Evolutionary conservation across 1,140 invertebrate species (phyloP), one percentile per base, ranked within the genome.

Genomic region (Drosophila equinoxialis): DNA sequence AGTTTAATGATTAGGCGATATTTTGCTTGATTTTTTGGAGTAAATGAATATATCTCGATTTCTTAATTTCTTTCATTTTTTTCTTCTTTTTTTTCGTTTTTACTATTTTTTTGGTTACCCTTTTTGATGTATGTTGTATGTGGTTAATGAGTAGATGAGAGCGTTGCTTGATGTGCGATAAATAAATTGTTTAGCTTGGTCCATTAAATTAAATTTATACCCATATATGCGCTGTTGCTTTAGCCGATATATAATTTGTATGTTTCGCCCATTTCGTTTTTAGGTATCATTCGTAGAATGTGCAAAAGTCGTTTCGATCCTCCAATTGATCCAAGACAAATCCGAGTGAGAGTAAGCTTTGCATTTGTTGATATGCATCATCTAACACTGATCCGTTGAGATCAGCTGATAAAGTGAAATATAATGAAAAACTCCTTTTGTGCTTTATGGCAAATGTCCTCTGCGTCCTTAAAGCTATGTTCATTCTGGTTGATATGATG

Each of bases 111-210:
- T 71, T 83, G 72, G 77, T 86, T 79, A 30, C 30, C 30, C 30
- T 30, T 30, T 30, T 30, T 30, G 30, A 30, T 87, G 74, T 87
- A 72, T 75, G 82, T 67, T 70, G 11, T 11, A 11, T 11, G 10
- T 26, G 3, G 23, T 39, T 39, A 11, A 39, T 79, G 79, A 68
- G 71, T 55, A 33, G 23, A 33, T 75, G 68, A 66, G 81, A 86
- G 81, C 76, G 59, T 68, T 63, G 71, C 63, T 60, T 86, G 66
- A 78, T 58, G 54, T 68, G 39, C 55, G 64, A 54, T 64, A 67
- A 77, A 64, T 57, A 54, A 51, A 66, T 71, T 71, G 17, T 58
- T 48, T 62, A 69, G 45, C 54, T 86, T 86, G 83, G 83, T 86
- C 83, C 83, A 74, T 82, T 79, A 79, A 76, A 75, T 68, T 75